Base-by-base conservation (phyloP, 2,888 invertebrate genomes). In the Plagiodera versicolora region DNA sequence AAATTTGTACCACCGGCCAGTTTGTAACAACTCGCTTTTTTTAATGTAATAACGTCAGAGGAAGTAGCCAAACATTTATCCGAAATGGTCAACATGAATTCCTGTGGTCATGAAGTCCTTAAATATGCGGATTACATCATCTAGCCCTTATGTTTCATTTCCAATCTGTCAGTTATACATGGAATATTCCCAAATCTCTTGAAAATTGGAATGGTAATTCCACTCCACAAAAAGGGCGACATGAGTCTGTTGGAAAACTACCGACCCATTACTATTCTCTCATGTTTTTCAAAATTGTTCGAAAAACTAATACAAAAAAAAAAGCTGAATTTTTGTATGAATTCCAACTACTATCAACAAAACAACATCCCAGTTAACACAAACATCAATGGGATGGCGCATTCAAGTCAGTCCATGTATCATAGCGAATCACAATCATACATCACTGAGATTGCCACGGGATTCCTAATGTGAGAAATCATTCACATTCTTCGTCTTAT, bases 141-240 rank as follows among this genome's bases (percentile, higher is more conserved):
- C 16, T 39, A 14, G 9, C 32, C 32, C 10, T 10, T 32, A 9
- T 32, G 32, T 32, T 32, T 14, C 16, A 39, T 39, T 39, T 39
- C 10, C 16, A 39, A 45, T 6, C 6, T 14, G 45, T 45, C 45
- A 45, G 6, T 45, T 17, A 16, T 45, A 14, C 45, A 45, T 11
- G 45, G 45, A 16, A 45, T 45, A 45, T 45, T 45, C 45, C 45
- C 45, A n/a, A 45, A 45, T 18, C 45, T 45, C 14, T 45, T 45
- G 14, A 45, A 45, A 45, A n/a, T 45, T 18, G 9, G 45, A 45
- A 45, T 45, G 45, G 16, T 45, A 45, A 32, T 32, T 32, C 32
- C 32, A 32, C 32, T 32, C 32, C 32, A 10, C 32, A 32, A 32
- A 32, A 32, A 32, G 11, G 32, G 32, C 3, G 32, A 32, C 32